These are phyloP conservation scores for Magallana gigas DNA, from an alignment of 1,140 invertebrate species.

Conservation along the genomic window DNA sequence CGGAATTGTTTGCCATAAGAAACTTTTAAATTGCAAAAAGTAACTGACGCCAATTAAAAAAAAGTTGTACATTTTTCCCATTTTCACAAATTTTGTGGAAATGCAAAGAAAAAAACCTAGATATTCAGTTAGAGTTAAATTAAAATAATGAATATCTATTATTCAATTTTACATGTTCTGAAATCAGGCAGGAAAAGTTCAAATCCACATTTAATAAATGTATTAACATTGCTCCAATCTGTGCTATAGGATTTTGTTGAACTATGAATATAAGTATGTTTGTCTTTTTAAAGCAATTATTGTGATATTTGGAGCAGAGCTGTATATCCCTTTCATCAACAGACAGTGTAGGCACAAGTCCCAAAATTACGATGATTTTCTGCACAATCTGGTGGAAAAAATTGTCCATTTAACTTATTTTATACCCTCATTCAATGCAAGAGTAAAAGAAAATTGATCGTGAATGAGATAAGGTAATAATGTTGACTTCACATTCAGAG, in stretches of 20 bases:
- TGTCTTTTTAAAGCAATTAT: conserved; percentile 6
- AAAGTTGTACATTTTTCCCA: too few species aligned
- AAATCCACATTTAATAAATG: too few species aligned
- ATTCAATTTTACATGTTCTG: too few species aligned
- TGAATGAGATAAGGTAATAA: background rate
- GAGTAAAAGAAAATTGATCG: conserved; percentile 8
- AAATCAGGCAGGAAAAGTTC: too few species aligned
- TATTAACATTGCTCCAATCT: background rate
- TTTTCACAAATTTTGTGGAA: too few species aligned
- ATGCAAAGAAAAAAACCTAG: too few species aligned
- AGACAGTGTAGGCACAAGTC: background rate
- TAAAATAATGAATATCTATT: too few species aligned
- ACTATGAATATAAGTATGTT: background rate
- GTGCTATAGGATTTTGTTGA: background rate
- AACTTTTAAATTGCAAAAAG: too few species aligned
- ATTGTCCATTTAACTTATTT: conserved; percentile 27
- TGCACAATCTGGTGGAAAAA: conserved; percentile 33
- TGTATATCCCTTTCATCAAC: background rate
- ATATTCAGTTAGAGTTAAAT: too few species aligned
- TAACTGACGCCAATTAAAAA: too few species aligned
- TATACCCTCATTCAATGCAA: background rate
- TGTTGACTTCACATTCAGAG: background rate
- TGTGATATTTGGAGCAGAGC: background rate
- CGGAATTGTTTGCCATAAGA: too few species aligned
- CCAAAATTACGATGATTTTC: background rate